phyloP scores from a whole-genome alignment of 2,113 vertebrate species.

The Sinocyclocheilus maitianheensis region DNA sequence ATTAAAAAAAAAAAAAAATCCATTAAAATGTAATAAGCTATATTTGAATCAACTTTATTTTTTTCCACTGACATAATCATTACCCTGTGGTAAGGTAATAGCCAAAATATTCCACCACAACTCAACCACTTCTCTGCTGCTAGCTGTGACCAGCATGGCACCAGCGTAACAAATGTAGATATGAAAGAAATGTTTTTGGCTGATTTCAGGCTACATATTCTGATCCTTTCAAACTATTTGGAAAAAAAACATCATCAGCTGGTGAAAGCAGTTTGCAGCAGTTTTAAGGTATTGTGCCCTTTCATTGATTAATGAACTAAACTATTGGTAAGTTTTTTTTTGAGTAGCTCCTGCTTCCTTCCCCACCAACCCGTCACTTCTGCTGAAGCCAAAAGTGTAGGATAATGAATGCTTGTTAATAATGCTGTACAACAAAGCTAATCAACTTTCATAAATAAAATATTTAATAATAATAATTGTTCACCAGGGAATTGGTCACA shows the following conservation, averaged over 20 bases:
- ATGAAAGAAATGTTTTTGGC: not conserved
- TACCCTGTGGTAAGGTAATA: not conserved
- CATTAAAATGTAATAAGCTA: not conserved
- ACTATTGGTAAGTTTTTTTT: not conserved
- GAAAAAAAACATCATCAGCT: not conserved
- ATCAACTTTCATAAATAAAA: not conserved
- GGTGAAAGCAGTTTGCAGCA: not conserved
- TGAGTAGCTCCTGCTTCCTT: not conserved
- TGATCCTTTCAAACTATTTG: not conserved
- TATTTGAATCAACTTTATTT: not conserved
- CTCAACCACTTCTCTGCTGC: not conserved
- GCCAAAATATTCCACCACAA: not conserved
- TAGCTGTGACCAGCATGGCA: not conserved
- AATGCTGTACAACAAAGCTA: not conserved
- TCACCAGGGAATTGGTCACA: not conserved
- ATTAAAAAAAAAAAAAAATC: not conserved
- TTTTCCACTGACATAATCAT: not conserved
- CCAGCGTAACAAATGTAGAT: not conserved
- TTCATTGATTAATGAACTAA: not conserved
- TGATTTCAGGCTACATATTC: not conserved
- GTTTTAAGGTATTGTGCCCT: not conserved
- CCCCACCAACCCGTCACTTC: not conserved
- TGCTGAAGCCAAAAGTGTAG: not conserved
- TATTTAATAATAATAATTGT: not conserved
- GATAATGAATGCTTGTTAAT: not conserved